phyloP scores from a whole-genome alignment of 2,113 vertebrate genomes.

The Forbesichthys papilliferus region DNA sequence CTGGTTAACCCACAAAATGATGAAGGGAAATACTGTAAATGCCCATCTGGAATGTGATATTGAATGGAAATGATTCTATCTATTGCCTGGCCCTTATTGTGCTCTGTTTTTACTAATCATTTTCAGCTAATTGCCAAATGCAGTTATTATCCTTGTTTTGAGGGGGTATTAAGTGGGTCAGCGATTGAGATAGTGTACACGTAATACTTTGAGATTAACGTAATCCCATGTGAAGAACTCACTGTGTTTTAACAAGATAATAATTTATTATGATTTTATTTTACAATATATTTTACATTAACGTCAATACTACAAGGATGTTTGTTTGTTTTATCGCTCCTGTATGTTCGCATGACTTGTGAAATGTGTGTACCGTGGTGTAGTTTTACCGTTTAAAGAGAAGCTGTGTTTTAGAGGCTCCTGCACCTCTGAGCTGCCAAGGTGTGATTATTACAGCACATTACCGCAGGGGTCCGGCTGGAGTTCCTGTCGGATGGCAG shows the following conservation, averaged over 20 bases:
- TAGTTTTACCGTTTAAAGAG: conserved; percentile 86
- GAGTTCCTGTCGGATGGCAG: conserved; percentile 6
- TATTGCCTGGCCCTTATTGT: conserved; percentile 53
- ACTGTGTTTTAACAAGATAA: conserved; percentile 89
- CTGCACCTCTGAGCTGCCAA: conserved; percentile 65
- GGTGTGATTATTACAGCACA: conserved; percentile 64
- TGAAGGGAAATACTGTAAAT: conserved; percentile 75
- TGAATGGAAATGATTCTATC: conserved; percentile 74
- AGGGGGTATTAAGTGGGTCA: conserved; percentile 66
- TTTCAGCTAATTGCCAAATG: conserved; percentile 73
- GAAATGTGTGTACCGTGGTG: conserved; percentile 87
- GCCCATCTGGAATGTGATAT: conserved; percentile 85
- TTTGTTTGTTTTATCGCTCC: conserved; percentile 55
- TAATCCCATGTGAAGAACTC: conserved; percentile 77
- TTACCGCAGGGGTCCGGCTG: conserved; percentile 22
- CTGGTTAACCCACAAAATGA: conserved; percentile 72
- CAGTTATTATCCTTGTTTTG: conserved; percentile 35
- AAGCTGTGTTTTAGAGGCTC: conserved; percentile 63
- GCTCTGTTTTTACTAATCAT: conserved; percentile 44
- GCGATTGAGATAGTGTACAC: conserved; percentile 83
- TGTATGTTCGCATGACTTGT: conserved; percentile 90
- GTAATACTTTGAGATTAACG: conserved; percentile 78
- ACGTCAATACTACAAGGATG: conserved; percentile 65
- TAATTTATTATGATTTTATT: conserved; percentile 77
- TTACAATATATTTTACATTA: conserved; percentile 52